Conservation (phyloP, 2,797 vertebrate genomes). For the Apogon hyalosoma region DNA sequence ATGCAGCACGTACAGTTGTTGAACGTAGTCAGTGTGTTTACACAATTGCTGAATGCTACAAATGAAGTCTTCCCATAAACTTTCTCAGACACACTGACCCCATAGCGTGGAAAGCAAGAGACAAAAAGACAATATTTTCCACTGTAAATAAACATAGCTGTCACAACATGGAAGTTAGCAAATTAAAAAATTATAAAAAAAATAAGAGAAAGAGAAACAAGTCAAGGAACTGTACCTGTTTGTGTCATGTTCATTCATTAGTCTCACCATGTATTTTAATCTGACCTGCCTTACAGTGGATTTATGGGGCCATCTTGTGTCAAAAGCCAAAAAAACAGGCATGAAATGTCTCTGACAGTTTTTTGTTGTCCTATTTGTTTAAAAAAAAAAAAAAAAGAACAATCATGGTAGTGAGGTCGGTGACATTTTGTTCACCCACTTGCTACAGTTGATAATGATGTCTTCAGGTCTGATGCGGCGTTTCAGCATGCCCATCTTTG, state of each 20-base stretch:
- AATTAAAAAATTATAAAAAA: not conserved
- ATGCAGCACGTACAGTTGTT: slow-evolving; percentile 15
- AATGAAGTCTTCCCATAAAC: slow-evolving; percentile 12
- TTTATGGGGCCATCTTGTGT: slow-evolving; percentile 60
- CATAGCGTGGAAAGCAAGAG: slow-evolving; percentile 5
- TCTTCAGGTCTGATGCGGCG: slow-evolving; percentile 92
- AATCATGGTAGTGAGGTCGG: not conserved
- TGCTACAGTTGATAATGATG: slow-evolving; percentile 98
- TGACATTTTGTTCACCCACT: slow-evolving; percentile 81
- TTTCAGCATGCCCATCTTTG: slow-evolving; percentile 97
- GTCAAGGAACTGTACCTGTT: not conserved
- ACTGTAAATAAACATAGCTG: slow-evolving; percentile 52
- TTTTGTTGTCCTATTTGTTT: not conserved
- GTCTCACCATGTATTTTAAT: slow-evolving; percentile 7
- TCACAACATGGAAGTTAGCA: slow-evolving; percentile 41
- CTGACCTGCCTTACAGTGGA: slow-evolving; percentile 1
- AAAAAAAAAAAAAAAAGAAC: slow-evolving; percentile 7
- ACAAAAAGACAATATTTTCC: slow-evolving; percentile 35
- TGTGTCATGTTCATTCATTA: not conserved
- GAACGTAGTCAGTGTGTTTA: not conserved
- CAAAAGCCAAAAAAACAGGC: slow-evolving; percentile 14
- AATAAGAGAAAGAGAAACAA: slow-evolving; percentile 16
- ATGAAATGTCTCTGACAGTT: not conserved
- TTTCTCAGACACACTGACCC: slow-evolving; percentile 3
- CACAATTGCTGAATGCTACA: slow-evolving; percentile 2